A percentile compares a stretch with the other conserved stretches of the same genome.
phyloP scores from a whole-genome alignment of 2,113 vertebrate species.

The Rhabdomys dilectus region DNA sequence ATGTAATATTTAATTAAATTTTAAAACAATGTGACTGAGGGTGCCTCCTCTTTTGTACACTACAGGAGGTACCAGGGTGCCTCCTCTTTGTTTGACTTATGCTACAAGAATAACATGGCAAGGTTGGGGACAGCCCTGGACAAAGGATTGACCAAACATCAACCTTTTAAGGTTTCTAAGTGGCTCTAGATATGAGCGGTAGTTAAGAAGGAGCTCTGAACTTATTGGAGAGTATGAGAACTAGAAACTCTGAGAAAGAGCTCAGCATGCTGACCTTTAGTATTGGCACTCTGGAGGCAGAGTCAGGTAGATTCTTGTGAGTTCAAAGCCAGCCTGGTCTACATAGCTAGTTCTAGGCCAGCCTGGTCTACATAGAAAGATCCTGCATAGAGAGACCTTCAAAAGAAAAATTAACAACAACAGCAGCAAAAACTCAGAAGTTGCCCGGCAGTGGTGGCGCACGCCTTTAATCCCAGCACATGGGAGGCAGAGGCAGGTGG shows the following conservation, averaged over 20 bases:
- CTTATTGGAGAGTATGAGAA: not conserved
- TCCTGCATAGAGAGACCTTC: not conserved
- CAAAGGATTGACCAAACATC: not conserved
- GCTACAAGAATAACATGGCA: fast-evolving
- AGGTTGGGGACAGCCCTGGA: not conserved
- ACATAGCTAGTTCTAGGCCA: not conserved
- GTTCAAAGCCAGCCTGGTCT: not conserved
- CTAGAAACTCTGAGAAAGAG: not conserved
- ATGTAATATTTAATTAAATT: not conserved
- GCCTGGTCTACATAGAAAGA: not conserved
- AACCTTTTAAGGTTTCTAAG: not conserved
- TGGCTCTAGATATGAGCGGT: not conserved
- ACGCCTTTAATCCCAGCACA: no score
- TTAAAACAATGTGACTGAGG: not conserved
- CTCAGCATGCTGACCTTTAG: not conserved
- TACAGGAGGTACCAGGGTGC: no score
- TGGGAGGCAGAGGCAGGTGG: no score
- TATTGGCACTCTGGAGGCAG: not conserved
- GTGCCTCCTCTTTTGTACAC: no score
- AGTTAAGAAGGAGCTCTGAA: not conserved
- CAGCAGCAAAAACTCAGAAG: not conserved
- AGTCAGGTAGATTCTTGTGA: not conserved
- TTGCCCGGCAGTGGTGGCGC: no score
- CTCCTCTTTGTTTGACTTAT: not conserved
- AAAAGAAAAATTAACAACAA: not conserved